Conservation (phyloP, 2,888 invertebrate species). For the Dicranocentrus wangi region DNA sequence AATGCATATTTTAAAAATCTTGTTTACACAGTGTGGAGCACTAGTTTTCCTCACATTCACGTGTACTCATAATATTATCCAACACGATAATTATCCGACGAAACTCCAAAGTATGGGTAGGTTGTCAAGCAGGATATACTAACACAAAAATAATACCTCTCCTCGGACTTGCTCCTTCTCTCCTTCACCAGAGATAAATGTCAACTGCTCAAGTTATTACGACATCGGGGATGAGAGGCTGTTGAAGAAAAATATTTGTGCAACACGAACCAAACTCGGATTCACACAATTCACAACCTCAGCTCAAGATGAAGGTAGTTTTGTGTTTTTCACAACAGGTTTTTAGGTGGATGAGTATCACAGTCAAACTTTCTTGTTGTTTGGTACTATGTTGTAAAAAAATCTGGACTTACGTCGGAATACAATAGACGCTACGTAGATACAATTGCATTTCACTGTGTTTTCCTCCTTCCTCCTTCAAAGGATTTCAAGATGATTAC, state of each 20-base stretch:
- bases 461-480: no score
- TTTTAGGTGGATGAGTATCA: not conserved
- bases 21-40: not conserved
- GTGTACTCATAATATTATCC: not conserved
- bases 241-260: not conserved
- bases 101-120: no score
- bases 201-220: slow-evolving; percentile 38
- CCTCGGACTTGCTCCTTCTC: not conserved
- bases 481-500: no score
- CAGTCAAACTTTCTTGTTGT: not conserved
- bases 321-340: slow-evolving; percentile 6
- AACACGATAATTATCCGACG: not conserved
- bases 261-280: slow-evolving; percentile 7
- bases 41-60: not conserved
- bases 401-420: not conserved
- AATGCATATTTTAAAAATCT: slow-evolving; percentile 7
- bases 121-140: not conserved
- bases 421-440: no score
- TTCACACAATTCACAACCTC: slow-evolving; percentile 31
- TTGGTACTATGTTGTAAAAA: not conserved
- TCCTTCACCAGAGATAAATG: slow-evolving; percentile 24
- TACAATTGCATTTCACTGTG: no score
- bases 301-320: not conserved
- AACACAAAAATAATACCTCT: not conserved
- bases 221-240: not conserved